Evolutionary conservation across 30 jellyfish, hydroid and myxozoan species (phyloP).

Genomic region (Aurelia sp.): DNA sequence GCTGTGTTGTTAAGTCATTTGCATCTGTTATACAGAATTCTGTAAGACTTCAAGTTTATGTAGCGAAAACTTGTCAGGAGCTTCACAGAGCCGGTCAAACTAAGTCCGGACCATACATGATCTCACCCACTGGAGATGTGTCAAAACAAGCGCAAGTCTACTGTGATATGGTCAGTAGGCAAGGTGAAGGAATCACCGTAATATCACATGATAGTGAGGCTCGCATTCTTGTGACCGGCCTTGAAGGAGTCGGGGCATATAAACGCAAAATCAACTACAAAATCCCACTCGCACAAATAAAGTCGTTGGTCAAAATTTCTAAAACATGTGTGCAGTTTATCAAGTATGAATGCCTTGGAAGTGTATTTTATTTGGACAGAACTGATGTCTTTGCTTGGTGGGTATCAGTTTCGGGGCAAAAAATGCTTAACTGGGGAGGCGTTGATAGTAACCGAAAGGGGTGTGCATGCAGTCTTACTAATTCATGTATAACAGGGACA

Average conservation of each 20-base stretch:
- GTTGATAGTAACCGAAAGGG: conserved; percentile 19
- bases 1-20: conserved; percentile 9
- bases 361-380: not conserved
- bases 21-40: too few species aligned
- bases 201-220: conserved; percentile 66
- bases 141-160: conserved; percentile 14
- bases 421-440: conserved; percentile 54
- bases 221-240: conserved; percentile 24
- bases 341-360: conserved; percentile 41
- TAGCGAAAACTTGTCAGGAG: conserved; percentile 23
- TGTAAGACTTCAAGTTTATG: too few species aligned
- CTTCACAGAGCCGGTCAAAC: conserved; percentile 9
- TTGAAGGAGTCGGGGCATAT: conserved; percentile 15
- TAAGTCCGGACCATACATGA: conserved; percentile 13
- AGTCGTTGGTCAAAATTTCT: conserved; percentile 6
- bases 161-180: conserved; percentile 52
- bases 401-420: conserved; percentile 34
- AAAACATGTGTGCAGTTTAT: conserved; percentile 23
- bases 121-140: not conserved
- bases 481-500: not conserved
- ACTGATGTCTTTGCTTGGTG: conserved; percentile 10
- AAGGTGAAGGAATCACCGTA: conserved; percentile 31
- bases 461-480: conserved; percentile 8
- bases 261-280: conserved; percentile 5
- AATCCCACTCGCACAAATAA: not conserved